phyloP scores from a whole-genome alignment of 2,888 invertebrate species.

The Pachymerium ferrugineum region DNA sequence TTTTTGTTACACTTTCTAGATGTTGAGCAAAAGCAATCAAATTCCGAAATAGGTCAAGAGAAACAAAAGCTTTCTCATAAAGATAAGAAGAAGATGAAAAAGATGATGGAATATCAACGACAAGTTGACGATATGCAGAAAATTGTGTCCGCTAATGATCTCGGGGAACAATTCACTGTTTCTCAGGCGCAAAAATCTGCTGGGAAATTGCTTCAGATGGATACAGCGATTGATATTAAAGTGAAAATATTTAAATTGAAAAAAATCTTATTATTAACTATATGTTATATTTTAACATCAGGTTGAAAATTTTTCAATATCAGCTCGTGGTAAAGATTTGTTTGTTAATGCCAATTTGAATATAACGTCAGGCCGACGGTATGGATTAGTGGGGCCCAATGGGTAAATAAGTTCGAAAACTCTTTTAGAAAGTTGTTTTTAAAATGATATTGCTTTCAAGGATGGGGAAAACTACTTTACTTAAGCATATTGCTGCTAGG shows the following conservation, averaged over 20 bases:
- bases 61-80: neutral
- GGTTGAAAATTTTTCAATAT: slow-evolving; percentile 90
- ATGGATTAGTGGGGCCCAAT: slow-evolving; percentile 97
- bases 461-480: slow-evolving; percentile 95
- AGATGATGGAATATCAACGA: slow-evolving; percentile 75
- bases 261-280: slow-evolving; percentile 26
- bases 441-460: slow-evolving; percentile 50
- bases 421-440: neutral
- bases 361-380: slow-evolving; percentile 88
- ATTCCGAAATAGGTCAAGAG: neutral
- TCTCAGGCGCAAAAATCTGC: slow-evolving; percentile 66
- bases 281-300: slow-evolving; percentile 39
- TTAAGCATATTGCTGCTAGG: slow-evolving; percentile 84
- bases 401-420: slow-evolving; percentile 58
- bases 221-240: slow-evolving; percentile 95
- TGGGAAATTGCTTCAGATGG: slow-evolving; percentile 67
- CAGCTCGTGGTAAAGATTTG: slow-evolving; percentile 93
- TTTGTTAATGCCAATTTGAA: slow-evolving; percentile 92
- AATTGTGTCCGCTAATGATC: slow-evolving; percentile 81
- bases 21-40: no score
- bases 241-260: slow-evolving; percentile 50
- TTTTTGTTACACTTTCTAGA: no score
- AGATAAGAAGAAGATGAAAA: slow-evolving; percentile 16
- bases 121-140: slow-evolving; percentile 78
- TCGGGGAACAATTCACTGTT: slow-evolving; percentile 91